Conservation (phyloP, 2,888 invertebrate species). For the Gastrophysa polygoni region DNA sequence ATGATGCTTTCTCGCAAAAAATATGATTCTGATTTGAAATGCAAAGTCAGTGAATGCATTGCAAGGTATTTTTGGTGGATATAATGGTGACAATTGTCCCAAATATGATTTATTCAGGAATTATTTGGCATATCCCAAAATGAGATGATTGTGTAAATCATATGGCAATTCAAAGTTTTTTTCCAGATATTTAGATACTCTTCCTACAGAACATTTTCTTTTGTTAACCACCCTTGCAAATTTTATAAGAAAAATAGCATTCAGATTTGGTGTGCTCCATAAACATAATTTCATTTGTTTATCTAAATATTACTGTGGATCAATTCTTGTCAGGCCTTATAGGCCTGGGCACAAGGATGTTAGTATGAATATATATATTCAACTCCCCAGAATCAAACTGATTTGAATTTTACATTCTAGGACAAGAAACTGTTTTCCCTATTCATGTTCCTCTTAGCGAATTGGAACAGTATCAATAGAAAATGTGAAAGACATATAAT, state of each 20-base stretch:
- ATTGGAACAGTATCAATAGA: conserved; percentile 35
- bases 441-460: conserved; percentile 33
- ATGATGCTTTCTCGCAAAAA: conserved; percentile 24
- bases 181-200: conserved; percentile 31
- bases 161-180: neutral
- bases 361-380: conserved; percentile 11
- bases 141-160: no score
- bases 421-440: conserved; percentile 29
- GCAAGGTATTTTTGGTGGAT: conserved; percentile 27
- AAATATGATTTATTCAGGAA: no score
- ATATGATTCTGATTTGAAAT: conserved; percentile 13
- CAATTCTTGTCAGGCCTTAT: conserved; percentile 40
- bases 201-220: conserved; percentile 37
- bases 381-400: neutral
- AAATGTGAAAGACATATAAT: conserved; percentile 16
- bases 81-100: neutral
- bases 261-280: conserved; percentile 17
- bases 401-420: conserved; percentile 25
- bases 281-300: conserved; percentile 28
- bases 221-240: conserved; percentile 35
- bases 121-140: no score
- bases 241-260: conserved; percentile 37
- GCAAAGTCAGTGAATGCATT: conserved; percentile 32
- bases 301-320: conserved; percentile 36
- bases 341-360: conserved; percentile 30